phyloP scores from a whole-genome alignment of 2,797 vertebrate species.

The Crypturellus tataupa region DNA sequence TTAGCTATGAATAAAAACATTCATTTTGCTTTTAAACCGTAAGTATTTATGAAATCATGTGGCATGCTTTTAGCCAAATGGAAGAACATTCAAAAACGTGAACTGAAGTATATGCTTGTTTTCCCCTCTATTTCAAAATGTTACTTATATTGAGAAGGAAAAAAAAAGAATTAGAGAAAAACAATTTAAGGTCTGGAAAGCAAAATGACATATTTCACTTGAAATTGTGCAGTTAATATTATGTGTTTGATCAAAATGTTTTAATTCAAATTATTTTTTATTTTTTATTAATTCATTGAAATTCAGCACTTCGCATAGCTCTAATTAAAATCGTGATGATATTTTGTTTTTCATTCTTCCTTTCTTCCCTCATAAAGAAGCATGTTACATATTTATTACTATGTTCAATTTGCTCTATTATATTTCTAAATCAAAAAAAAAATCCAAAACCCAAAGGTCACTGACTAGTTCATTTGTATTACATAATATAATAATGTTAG shows the following conservation, averaged over 20 bases:
- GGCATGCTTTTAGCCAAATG: neutral
- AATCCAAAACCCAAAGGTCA: constrained; percentile 24
- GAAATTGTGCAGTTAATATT: neutral
- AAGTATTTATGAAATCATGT: neutral
- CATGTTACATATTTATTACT: neutral
- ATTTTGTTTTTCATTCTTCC: neutral
- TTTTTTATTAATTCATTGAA: neutral
- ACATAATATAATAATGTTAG: neutral
- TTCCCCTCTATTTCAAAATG: neutral
- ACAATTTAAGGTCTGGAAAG: neutral
- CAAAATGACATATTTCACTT: neutral
- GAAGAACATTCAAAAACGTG: neutral
- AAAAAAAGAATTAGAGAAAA: neutral
- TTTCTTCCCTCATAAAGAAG: neutral
- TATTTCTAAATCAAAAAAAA: neutral
- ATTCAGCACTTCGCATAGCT: neutral
- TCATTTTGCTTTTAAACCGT: neutral
- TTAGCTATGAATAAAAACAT: neutral
- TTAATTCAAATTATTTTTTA: neutral
- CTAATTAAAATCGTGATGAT: neutral
- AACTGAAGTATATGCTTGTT: neutral
- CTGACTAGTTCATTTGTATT: constrained; percentile 23
- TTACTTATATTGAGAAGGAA: neutral
- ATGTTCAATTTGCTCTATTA: neutral
- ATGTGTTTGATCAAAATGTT: neutral